Percentiles rank a stretch among this genome's conserved stretches.
Conservation (phyloP, 2,797 vertebrate genomes). For the Chaetophractus vellerosus region DNA sequence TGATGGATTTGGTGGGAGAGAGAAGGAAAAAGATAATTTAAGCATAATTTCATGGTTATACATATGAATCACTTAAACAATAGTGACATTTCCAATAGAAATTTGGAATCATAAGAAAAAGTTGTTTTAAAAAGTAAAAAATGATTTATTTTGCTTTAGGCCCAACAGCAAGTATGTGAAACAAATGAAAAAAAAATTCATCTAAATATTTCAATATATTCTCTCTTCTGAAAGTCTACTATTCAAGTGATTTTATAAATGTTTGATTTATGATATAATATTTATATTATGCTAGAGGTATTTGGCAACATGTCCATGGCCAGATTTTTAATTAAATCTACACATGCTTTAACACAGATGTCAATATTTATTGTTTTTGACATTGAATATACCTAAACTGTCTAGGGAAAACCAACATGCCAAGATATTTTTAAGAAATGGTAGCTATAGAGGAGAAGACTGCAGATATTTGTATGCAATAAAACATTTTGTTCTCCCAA, state of each 20-base stretch:
- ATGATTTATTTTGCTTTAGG: not conserved
- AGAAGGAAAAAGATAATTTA: conserved; percentile 44
- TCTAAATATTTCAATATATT: not conserved
- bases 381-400: not conserved
- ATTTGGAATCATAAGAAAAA: conserved; percentile 57
- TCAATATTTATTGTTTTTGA: not conserved
- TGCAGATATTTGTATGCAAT: not conserved
- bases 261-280: not conserved
- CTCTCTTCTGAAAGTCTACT: not conserved
- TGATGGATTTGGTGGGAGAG: conserved; percentile 2
- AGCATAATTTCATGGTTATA: conserved; percentile 1
- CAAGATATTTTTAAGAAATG: conserved; percentile 9
- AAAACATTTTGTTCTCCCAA: not conserved
- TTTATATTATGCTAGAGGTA: not conserved
- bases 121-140: not conserved
- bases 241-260: not conserved
- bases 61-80: conserved; percentile 54
- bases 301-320: not conserved
- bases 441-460: not conserved
- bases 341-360: not conserved
- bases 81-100: conserved; percentile 57
- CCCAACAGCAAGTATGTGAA: conserved; percentile 17
- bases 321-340: not conserved
- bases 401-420: conserved; percentile 12
- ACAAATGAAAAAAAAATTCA: not conserved